Evolutionary conservation across 2,113 vertebrate species (phyloP).

Genomic region (Abramis brama): DNA sequence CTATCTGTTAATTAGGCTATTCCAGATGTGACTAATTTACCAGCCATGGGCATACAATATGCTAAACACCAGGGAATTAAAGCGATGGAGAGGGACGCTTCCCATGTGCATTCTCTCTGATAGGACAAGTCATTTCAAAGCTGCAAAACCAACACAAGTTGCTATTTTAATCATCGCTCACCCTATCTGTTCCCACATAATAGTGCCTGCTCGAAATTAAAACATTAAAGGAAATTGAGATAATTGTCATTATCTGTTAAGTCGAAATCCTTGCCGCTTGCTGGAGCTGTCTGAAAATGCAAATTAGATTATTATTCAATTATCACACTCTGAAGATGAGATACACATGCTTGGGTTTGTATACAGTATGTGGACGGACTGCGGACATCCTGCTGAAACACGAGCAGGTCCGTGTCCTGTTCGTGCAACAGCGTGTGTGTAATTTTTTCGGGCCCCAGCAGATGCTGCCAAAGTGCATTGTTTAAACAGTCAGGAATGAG

Average conservation of each 20-base stretch:
- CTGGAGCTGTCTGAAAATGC: slow-evolving; percentile 53
- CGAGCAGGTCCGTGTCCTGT: slow-evolving; percentile 7
- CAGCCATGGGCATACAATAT: slow-evolving; percentile 71
- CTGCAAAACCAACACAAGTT: slow-evolving; percentile 50
- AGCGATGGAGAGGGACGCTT: slow-evolving; percentile 47
- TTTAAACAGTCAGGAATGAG: slow-evolving; percentile 22
- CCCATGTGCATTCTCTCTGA: slow-evolving; percentile 51
- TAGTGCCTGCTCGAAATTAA: slow-evolving; percentile 56
- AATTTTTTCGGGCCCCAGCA: slow-evolving; percentile 83
- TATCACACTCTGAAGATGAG: slow-evolving; percentile 50
- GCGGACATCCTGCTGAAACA: not conserved
- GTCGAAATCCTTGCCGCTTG: slow-evolving; percentile 43
- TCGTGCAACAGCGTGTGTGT: slow-evolving; percentile 52
- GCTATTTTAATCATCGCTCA: slow-evolving; percentile 57
- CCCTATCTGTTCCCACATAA: slow-evolving; percentile 58
- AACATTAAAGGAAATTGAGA: slow-evolving; percentile 63
- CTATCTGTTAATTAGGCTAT: slow-evolving; percentile 82
- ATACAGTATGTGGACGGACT: not conserved
- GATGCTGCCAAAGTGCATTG: slow-evolving; percentile 85
- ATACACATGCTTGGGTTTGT: slow-evolving; percentile 3
- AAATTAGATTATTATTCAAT: slow-evolving; percentile 62
- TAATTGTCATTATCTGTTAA: slow-evolving; percentile 62
- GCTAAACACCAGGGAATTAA: slow-evolving; percentile 66
- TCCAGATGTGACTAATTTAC: slow-evolving; percentile 80
- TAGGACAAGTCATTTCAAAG: slow-evolving; percentile 62